Percentiles rank a stretch among this genome's conserved stretches.
These are phyloP conservation scores for Turdus rufiventris DNA, from an alignment of 2,113 vertebrate species.

Conservation along the genomic window DNA sequence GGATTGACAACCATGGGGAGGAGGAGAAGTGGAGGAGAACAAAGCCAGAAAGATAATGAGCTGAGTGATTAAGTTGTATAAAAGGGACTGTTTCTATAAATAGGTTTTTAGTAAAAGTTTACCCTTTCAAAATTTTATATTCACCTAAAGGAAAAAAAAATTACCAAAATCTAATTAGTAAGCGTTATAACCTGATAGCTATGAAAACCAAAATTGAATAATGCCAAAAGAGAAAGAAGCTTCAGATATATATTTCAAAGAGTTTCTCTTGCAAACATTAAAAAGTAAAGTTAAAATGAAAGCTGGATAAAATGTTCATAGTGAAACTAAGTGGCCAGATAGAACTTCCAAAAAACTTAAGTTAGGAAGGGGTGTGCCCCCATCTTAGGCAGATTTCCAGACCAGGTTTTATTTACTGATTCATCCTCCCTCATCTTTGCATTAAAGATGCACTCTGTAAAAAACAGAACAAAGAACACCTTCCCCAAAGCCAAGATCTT, in stretches of 20 bases:
- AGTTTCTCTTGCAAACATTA: not conserved
- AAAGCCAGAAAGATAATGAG: not conserved
- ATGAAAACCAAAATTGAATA: not conserved
- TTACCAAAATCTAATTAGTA: not conserved
- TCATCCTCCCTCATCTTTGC: not conserved
- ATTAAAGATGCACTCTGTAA: not conserved
- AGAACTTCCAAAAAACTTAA: not conserved
- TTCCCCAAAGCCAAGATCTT: too few relatives aligned
- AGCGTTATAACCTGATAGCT: not conserved
- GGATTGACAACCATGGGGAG: not conserved
- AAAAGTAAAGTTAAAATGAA: not conserved
- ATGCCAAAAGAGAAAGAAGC: not conserved
- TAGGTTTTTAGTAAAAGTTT: not conserved
- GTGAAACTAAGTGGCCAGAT: not conserved
- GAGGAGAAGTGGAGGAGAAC: not conserved
- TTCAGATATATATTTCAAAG: not conserved
- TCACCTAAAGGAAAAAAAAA: not conserved
- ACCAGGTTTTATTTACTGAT: not conserved
- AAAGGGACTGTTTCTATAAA: not conserved
- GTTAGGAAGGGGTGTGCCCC: not conserved
- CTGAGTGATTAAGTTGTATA: not conserved
- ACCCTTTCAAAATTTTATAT: not conserved
- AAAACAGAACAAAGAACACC: not conserved
- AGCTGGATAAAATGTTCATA: not conserved
- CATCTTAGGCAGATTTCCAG: not conserved